Base-by-base conservation (phyloP, 2,888 invertebrate species). In the Ectemnius continuus region DNA sequence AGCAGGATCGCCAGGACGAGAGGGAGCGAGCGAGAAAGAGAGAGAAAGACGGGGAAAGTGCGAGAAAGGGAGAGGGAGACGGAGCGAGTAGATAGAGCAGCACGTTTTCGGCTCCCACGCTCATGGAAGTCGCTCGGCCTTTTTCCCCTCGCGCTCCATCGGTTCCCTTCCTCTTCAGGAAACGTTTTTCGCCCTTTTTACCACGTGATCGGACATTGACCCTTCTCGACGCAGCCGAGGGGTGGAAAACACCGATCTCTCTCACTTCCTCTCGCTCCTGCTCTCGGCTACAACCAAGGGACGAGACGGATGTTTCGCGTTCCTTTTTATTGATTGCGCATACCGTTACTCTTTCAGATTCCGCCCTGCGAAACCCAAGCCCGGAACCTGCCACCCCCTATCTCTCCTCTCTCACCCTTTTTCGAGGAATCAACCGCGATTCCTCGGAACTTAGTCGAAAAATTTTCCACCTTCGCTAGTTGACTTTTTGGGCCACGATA, bases 131-230 rank as follows among this genome's bases (percentile, higher is more conserved):
- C n/a, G 14, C 52, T 69, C 61, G 36, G 36, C 52, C 16, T 60
- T 14, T 61, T 63, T 6, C 67, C 64, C 66, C 62, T 61, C 67
- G 62, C 67, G 61, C 66, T 46, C 47, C 57, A 61, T 18, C 52
- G 61, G 61, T 61, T 46, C 60, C n/a, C 18, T 70, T 74, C 59
- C 62, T 71, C 75, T 58, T 71, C 75, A 66, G 79, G 73, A 80
- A 80, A 80, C 78, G 73, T 67, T 82, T 80, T 83, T 83, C 81
- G 80, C 83, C 83, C 76, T 82, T 80, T 83, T 82, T 78, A 76
- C 83, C 80, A 75, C 84, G 83, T 73, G 83, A 82, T 82, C 83
- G 82, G 83, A 78, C 82, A 83, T 82, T 82, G 83, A 82, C 80
- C 82, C 80, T 73, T 75, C 71, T 75, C 73, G 82, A 66, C 74